Conservation (phyloP, 53 echinoderm and acorn worm species). For the Zoroaster sp. region DNA sequence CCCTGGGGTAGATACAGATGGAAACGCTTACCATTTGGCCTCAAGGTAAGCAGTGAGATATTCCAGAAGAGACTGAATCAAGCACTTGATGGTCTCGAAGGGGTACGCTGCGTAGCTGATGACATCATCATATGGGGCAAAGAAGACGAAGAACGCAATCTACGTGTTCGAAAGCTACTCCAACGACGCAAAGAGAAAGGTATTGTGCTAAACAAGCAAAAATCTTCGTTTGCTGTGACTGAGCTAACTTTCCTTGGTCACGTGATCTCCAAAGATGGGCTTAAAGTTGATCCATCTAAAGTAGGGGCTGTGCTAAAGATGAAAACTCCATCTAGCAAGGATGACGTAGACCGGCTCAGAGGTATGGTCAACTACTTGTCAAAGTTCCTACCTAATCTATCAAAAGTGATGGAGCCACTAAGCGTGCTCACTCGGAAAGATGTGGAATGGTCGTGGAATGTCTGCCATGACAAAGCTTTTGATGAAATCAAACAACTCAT, state of each 20-base stretch:
- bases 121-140: slow-evolving; percentile 62
- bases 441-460: slow-evolving; percentile 44
- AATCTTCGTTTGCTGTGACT: slow-evolving; percentile 42
- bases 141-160: slow-evolving; percentile 36
- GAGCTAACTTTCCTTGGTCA: slow-evolving; percentile 70
- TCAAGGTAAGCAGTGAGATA: slow-evolving; percentile 64
- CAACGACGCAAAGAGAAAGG: slow-evolving; percentile 63
- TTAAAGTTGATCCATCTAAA: slow-evolving; percentile 61
- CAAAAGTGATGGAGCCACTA: too few species aligned
- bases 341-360: slow-evolving; percentile 46
- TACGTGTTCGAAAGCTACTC: slow-evolving; percentile 24
- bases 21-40: slow-evolving; percentile 67
- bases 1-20: too few species aligned
- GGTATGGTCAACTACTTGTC: slow-evolving; percentile 67
- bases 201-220: slow-evolving; percentile 67
- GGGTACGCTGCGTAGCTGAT: slow-evolving; percentile 70
- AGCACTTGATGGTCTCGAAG: too few species aligned
- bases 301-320: slow-evolving; percentile 57
- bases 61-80: too few species aligned
- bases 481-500: slow-evolving; percentile 39
- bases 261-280: slow-evolving; percentile 48
- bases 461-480: slow-evolving; percentile 47
- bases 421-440: slow-evolving; percentile 53
- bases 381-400: slow-evolving; percentile 36
- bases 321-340: slow-evolving; percentile 16